Evolutionary conservation across 1,140 invertebrate species (phyloP).

Genomic region (Tachypleus tridentatus): DNA sequence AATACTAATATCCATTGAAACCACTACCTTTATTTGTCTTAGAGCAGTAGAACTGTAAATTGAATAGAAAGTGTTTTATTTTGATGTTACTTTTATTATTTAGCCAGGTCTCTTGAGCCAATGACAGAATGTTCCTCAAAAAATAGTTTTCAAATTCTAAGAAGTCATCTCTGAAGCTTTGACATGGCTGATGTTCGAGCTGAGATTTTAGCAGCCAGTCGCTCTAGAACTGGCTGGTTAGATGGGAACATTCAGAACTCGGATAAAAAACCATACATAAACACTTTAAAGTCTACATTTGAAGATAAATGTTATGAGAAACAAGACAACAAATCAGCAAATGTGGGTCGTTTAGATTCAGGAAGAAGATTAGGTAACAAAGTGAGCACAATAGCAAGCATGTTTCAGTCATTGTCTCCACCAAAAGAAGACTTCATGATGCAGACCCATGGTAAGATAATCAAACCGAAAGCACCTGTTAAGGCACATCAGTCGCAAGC

Average conservation of each 20-base stretch:
- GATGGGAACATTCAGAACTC: constrained; percentile 10
- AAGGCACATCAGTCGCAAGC: too few species aligned
- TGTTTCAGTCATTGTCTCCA: constrained; percentile 20
- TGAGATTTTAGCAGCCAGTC: constrained; percentile 28
- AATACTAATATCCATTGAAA: too few species aligned
- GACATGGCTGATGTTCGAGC: constrained; percentile 35
- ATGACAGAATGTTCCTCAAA: too few species aligned
- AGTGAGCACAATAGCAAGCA: constrained; percentile 26
- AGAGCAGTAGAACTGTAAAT: too few species aligned
- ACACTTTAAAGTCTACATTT: constrained; percentile 21
- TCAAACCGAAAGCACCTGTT: too few species aligned
- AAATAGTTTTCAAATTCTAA: too few species aligned
- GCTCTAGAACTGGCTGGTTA: constrained; percentile 28
- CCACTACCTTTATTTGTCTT: too few species aligned
- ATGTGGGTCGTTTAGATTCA: constrained; percentile 13
- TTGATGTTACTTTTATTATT: too few species aligned
- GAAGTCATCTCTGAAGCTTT: too few species aligned
- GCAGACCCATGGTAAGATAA: too few species aligned
- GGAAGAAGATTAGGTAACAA: constrained; percentile 22
- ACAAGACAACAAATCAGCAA: constrained; percentile 35
- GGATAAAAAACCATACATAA: constrained; percentile 19
- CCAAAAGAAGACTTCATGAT: constrained; percentile 9
- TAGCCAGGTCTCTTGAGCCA: too few species aligned
- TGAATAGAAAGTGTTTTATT: too few species aligned
- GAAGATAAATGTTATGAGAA: constrained; percentile 41